These are phyloP conservation scores for Calosoma granatense DNA, from an alignment of 1,140 invertebrate genomes.

Conservation along the genomic window DNA sequence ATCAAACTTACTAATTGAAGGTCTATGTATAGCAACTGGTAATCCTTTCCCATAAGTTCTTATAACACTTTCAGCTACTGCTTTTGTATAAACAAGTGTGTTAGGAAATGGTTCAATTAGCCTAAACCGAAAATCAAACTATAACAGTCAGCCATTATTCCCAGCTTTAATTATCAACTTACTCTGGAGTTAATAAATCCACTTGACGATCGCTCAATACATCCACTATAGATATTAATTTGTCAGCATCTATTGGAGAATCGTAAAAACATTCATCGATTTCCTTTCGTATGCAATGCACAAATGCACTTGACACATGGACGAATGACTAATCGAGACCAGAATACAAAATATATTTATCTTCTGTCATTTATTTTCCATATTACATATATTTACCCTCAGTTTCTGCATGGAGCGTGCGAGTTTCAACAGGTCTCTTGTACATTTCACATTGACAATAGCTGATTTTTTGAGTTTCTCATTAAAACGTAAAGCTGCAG, in stretches of 20 bases:
- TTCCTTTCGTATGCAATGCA: constrained; percentile 50
- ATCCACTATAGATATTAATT: not conserved
- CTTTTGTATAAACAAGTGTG: constrained; percentile 78
- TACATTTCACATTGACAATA: not conserved
- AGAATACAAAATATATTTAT: not conserved
- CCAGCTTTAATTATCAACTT: not conserved
- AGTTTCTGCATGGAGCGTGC: not conserved
- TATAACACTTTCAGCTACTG: constrained; percentile 64
- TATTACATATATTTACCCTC: not conserved
- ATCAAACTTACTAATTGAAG: constrained; percentile 51
- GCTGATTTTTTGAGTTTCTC: not conserved
- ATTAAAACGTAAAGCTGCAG: not conserved
- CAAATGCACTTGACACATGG: constrained; percentile 67
- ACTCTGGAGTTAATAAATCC: not conserved
- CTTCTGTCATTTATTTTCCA: not conserved
- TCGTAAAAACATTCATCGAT: constrained; percentile 68
- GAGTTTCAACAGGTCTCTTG: not conserved
- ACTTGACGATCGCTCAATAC: too few species aligned
- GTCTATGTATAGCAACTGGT: constrained; percentile 62
- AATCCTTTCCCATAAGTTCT: constrained; percentile 52
- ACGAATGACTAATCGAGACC: not conserved
- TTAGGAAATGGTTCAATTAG: constrained; percentile 67
- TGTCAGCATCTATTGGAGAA: constrained; percentile 44
- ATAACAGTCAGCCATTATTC: not conserved
- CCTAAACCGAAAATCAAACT: constrained; percentile 29